phyloP scores from a whole-genome alignment of 2,113 vertebrate genomes.

The Dromiciops gliroides region DNA sequence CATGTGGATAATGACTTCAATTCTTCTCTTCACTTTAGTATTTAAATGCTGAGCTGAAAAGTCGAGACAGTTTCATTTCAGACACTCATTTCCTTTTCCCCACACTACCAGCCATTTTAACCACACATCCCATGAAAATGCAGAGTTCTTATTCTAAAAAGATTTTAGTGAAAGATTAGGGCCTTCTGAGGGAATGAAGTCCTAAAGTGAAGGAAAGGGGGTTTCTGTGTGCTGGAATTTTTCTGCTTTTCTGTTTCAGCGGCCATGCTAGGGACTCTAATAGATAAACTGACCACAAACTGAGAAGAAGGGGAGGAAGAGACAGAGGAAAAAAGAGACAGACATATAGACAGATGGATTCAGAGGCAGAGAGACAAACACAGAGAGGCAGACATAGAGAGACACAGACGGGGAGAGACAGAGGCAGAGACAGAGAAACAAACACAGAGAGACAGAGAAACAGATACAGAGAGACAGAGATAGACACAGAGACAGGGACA shows the following conservation, averaged over 20 bases:
- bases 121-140: not conserved
- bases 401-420: no score
- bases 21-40: not conserved
- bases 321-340: no score
- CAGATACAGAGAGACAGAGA: no score
- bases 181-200: constrained; percentile 27
- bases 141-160: not conserved
- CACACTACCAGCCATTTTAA: constrained; percentile 21
- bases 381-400: no score
- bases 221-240: constrained; percentile 37
- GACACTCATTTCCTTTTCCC: constrained; percentile 23
- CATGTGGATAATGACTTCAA: not conserved
- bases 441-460: no score
- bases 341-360: not conserved
- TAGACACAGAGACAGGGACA: no score
- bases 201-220: constrained; percentile 29
- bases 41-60: constrained; percentile 15
- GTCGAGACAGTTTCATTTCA: constrained; percentile 38
- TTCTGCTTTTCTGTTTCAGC: constrained; percentile 47
- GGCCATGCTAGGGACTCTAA: constrained; percentile 42
- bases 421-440: no score
- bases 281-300: constrained; percentile 36
- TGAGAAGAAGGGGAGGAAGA: not conserved
- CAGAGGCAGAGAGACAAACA: no score
- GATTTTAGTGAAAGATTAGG: constrained; percentile 5